These are phyloP conservation scores for Nemoura dubitans DNA, from an alignment of 2,888 invertebrate species.

Conservation along the genomic window DNA sequence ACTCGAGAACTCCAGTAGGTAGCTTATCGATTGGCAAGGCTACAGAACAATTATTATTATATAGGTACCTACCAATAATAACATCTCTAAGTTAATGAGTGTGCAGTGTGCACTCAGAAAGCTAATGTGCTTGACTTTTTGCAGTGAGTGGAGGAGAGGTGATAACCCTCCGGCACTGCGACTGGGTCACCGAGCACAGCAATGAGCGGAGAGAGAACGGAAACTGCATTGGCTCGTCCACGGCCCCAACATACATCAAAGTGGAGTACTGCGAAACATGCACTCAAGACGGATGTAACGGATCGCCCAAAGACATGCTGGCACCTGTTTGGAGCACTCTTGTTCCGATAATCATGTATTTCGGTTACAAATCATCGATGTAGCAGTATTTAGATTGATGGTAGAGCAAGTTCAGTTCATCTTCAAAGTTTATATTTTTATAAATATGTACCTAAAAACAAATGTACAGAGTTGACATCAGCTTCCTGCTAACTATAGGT, in stretches of 20 bases:
- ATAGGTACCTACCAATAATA: too few relatives aligned
- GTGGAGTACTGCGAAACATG: constrained; percentile 36
- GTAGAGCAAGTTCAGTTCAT: neutral
- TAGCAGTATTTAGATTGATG: neutral
- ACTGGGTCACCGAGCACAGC: constrained; percentile 41
- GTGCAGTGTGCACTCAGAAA: too few relatives aligned
- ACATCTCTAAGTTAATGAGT: too few relatives aligned
- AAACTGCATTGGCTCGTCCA: constrained; percentile 22
- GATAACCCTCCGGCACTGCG: constrained; percentile 48
- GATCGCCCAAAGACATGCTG: constrained; percentile 20
- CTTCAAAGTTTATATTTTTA: neutral
- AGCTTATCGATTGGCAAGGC: too few relatives aligned
- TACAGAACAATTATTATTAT: too few relatives aligned
- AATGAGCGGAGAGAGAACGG: neutral
- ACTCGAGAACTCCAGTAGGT: too few relatives aligned
- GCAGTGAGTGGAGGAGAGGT: constrained; percentile 47
- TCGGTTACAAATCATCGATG: neutral
- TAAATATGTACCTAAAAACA: neutral
- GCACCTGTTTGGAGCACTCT: constrained; percentile 20
- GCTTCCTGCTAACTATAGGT: neutral
- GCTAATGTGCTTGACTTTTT: too few relatives aligned
- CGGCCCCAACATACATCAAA: constrained; percentile 34
- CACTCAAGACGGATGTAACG: constrained; percentile 24
- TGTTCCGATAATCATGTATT: constrained; percentile 30
- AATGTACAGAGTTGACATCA: neutral